Percentiles rank a stretch among this genome's conserved stretches.
These are phyloP conservation scores for Muscina levida DNA, from an alignment of 2,888 invertebrate genomes.

Conservation along the genomic window DNA sequence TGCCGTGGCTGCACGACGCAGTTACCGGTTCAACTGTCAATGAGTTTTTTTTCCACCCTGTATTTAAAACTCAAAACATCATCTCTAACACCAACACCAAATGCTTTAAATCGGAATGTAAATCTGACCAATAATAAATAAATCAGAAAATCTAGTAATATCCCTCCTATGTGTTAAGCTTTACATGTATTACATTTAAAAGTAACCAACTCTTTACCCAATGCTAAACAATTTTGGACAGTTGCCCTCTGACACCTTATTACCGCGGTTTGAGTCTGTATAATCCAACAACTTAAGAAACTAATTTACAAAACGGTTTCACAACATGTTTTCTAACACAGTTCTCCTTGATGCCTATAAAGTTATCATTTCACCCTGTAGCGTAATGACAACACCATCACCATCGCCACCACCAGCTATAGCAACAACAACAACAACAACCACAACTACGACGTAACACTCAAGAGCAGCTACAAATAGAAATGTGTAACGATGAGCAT, in stretches of 20 bases:
- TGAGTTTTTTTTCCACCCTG: no score
- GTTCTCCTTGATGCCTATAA: neutral
- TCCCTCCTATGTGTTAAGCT: no score
- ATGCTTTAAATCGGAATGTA: no score
- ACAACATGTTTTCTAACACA: neutral
- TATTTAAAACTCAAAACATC: no score
- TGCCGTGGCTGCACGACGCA: no score
- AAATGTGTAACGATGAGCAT: slow-evolving; percentile 30
- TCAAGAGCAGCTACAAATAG: neutral
- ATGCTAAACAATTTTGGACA: neutral
- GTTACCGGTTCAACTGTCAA: no score
- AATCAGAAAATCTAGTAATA: no score
- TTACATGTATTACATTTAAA: no score
- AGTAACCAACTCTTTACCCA: no score
- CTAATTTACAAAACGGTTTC: neutral
- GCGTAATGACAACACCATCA: slow-evolving; percentile 28
- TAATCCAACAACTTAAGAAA: neutral
- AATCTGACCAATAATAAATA: no score
- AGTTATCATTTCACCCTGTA: slow-evolving; percentile 47
- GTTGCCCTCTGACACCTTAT: neutral
- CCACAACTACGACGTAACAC: neutral
- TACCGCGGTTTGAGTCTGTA: neutral
- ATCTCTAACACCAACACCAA: no score
- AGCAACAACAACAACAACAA: neutral
- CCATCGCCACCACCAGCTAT: neutral